Percentiles rank a stretch among this genome's conserved stretches.
Evolutionary conservation across 1,140 invertebrate genomes (phyloP).

Genomic region (Drosophila leontia): DNA sequence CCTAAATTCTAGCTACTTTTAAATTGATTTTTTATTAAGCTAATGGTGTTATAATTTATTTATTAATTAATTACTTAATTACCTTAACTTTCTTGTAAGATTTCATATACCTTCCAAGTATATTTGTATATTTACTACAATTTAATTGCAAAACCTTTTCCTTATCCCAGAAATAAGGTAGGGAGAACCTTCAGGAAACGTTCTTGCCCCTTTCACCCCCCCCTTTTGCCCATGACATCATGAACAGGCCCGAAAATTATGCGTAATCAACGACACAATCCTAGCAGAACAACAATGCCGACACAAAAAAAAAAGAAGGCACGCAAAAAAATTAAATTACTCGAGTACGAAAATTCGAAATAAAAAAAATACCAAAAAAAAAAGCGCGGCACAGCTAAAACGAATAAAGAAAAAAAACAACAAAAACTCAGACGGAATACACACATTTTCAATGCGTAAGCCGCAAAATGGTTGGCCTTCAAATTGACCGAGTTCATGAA

Average conservation of each 20-base stretch:
- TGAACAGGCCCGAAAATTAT: slow-evolving; percentile 68
- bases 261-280: slow-evolving; percentile 73
- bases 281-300: slow-evolving; percentile 52
- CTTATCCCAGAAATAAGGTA: slow-evolving; percentile 3
- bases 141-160: background rate
- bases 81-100: too few species aligned
- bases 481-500: slow-evolving; percentile 82
- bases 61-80: too few species aligned
- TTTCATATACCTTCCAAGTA: background rate
- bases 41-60: too few species aligned
- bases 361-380: slow-evolving; percentile 25
- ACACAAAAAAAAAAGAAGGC: slow-evolving; percentile 55
- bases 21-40: too few species aligned
- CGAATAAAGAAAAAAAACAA: slow-evolving; percentile 18
- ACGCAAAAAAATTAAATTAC: slow-evolving; percentile 75
- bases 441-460: slow-evolving; percentile 71
- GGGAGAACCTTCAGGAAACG: slow-evolving; percentile 12
- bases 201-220: slow-evolving; percentile 12
- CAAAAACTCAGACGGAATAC: slow-evolving; percentile 39
- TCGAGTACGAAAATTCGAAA: slow-evolving; percentile 56
- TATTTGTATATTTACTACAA: background rate
- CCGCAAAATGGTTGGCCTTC: slow-evolving; percentile 81
- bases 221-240: slow-evolving; percentile 67
- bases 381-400: slow-evolving; percentile 18
- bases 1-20: too few species aligned